Conservation (phyloP, 2,113 vertebrate genomes). For the Acanthochromis polyacanthus region DNA sequence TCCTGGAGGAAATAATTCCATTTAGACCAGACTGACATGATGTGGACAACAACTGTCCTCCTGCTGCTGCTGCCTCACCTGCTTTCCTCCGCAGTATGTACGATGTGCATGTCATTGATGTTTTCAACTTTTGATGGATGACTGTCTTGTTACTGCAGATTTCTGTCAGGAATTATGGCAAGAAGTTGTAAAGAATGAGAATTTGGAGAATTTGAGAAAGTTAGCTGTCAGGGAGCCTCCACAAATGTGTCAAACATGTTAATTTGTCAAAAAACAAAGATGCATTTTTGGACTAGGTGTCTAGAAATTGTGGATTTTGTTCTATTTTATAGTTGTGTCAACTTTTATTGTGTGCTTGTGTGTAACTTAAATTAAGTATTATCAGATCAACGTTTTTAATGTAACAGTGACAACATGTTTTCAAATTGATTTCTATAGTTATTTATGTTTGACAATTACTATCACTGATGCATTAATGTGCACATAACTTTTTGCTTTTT, state of each 20-base stretch:
- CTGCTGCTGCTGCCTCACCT: slow-evolving; percentile 71
- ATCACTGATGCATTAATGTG: background rate
- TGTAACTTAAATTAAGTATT: too few species aligned
- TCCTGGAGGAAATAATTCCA: slow-evolving; percentile 39
- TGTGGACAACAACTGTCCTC: slow-evolving; percentile 72
- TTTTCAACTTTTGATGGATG: background rate
- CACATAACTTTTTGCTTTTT: background rate
- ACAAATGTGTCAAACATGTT: too few species aligned
- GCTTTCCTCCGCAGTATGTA: slow-evolving; percentile 76
- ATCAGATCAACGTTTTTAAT: too few species aligned
- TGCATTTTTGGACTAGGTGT: too few species aligned
- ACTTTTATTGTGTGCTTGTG: too few species aligned
- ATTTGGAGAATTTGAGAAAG: too few species aligned
- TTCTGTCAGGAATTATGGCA: background rate
- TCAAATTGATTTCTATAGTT: too few species aligned
- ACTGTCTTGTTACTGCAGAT: background rate
- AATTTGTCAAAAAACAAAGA: too few species aligned
- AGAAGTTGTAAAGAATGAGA: background rate
- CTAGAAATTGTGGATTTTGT: too few species aligned
- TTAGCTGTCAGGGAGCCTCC: background rate
- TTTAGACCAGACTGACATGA: slow-evolving; percentile 61
- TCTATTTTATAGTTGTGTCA: too few species aligned
- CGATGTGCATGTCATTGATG: slow-evolving; percentile 5
- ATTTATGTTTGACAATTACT: too few species aligned
- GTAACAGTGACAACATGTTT: too few species aligned